A percentile compares a stretch with the other conserved stretches of the same genome.
Conservation (phyloP, 2,888 invertebrate genomes). For the Cantharis flavilabris region DNA sequence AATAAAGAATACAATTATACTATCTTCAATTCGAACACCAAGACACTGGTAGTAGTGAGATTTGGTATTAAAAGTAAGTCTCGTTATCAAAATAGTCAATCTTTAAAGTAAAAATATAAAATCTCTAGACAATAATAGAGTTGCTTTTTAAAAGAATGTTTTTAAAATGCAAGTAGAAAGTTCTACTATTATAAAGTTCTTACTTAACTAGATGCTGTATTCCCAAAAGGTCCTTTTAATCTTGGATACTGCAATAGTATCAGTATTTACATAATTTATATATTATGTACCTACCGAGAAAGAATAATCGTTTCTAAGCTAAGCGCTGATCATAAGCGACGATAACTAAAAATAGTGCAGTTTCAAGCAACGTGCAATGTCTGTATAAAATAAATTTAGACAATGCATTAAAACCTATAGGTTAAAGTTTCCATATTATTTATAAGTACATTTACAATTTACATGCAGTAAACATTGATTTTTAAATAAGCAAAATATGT, state of each 20-base stretch:
- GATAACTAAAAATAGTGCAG: background rate
- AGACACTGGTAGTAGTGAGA: background rate
- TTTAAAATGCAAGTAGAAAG: too few species aligned
- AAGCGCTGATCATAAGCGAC: background rate
- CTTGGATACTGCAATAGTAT: too few species aligned
- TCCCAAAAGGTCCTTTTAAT: background rate
- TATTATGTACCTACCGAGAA: background rate
- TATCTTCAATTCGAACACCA: background rate
- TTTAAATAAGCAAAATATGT: background rate
- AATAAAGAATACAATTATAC: background rate
- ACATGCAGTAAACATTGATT: background rate
- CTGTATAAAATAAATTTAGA: background rate
- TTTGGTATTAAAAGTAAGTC: too few species aligned
- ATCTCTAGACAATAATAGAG: too few species aligned
- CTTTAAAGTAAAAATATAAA: too few species aligned
- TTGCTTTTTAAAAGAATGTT: too few species aligned
- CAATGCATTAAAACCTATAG: background rate
- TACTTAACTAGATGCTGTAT: background rate
- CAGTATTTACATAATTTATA: too few species aligned
- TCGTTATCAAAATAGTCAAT: too few species aligned
- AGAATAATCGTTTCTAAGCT: background rate
- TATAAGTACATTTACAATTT: background rate
- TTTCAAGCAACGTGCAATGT: background rate
- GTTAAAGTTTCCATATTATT: background rate
- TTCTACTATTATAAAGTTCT: too few species aligned